Conservation (phyloP, 2,797 vertebrate species). For the Manis crassicaudata region DNA sequence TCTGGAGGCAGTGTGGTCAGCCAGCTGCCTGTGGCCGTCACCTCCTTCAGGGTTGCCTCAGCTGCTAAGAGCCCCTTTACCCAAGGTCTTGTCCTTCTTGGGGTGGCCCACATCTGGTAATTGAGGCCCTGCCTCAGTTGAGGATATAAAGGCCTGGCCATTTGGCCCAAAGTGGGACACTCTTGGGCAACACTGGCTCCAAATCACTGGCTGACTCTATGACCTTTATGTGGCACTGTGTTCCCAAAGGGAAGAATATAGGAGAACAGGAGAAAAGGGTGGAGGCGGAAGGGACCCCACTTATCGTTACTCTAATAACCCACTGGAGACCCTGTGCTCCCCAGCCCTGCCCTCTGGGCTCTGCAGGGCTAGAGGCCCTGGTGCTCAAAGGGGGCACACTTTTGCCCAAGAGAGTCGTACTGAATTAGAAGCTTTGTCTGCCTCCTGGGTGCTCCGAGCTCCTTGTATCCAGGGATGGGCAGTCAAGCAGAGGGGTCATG, state of each 20-base stretch:
- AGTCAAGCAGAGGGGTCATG: background rate
- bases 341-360: no score
- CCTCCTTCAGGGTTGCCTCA: background rate
- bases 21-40: background rate
- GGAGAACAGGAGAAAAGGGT: background rate
- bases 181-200: background rate
- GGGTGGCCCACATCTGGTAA: background rate
- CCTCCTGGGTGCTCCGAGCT: background rate
- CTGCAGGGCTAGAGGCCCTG: background rate
- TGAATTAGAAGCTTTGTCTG: background rate
- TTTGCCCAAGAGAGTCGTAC: background rate
- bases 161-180: background rate
- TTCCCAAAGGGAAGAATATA: background rate
- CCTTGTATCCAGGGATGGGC: background rate
- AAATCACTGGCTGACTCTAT: background rate
- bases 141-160: background rate
- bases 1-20: background rate
- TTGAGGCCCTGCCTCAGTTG: background rate
- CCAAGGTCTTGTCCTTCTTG: background rate
- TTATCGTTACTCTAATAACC: background rate
- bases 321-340: background rate
- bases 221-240: background rate
- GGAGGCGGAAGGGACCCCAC: no score
- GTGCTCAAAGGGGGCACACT: background rate
- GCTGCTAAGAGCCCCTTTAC: background rate